These are phyloP conservation scores for Pyralis farinalis DNA, from an alignment of 2,888 invertebrate species.

Conservation along the genomic window DNA sequence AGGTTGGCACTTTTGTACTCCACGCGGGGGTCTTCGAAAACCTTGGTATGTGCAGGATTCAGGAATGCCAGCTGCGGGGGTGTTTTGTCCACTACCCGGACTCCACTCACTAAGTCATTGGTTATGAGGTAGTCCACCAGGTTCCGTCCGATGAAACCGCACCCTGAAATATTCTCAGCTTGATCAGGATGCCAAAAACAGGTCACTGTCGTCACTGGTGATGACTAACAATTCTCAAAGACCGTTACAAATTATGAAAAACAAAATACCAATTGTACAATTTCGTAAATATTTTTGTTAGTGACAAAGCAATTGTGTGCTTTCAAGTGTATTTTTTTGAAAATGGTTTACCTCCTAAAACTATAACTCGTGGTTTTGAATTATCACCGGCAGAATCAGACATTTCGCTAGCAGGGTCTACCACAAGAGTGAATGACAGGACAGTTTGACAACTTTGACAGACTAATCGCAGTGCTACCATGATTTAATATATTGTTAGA, in stretches of 20 bases:
- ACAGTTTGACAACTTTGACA: slow-evolving; percentile 32
- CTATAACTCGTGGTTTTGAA: slow-evolving; percentile 68
- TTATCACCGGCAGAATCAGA: slow-evolving; percentile 67
- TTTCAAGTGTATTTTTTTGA: too few relatives aligned
- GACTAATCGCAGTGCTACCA: slow-evolving; percentile 10
- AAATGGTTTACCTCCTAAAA: slow-evolving; percentile 66
- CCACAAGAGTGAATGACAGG: slow-evolving; percentile 40
- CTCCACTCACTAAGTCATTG: slow-evolving; percentile 86
- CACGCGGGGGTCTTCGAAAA: slow-evolving; percentile 88
- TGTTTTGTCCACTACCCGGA: slow-evolving; percentile 94
- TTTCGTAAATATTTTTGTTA: too few relatives aligned
- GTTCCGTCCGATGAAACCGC: slow-evolving; percentile 96
- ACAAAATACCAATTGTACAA: neutral
- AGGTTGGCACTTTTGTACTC: slow-evolving; percentile 96
- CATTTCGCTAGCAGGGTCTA: slow-evolving; percentile 64
- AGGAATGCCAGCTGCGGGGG: slow-evolving; percentile 96
- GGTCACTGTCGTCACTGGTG: slow-evolving; percentile 45
- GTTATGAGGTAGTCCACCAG: slow-evolving; percentile 89
- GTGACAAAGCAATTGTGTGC: too few relatives aligned
- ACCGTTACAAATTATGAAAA: slow-evolving; percentile 50
- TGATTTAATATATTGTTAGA: too few relatives aligned
- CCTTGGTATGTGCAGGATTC: slow-evolving; percentile 85
- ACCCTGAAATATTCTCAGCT: slow-evolving; percentile 83
- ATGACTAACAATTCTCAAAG: slow-evolving; percentile 64
- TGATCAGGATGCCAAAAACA: slow-evolving; percentile 7